A percentile compares a stretch with the other conserved stretches of the same genome.
Evolutionary conservation across 92 coral and sea anemone genomes (phyloP).

Genomic region (Scolanthus callimorphus): DNA sequence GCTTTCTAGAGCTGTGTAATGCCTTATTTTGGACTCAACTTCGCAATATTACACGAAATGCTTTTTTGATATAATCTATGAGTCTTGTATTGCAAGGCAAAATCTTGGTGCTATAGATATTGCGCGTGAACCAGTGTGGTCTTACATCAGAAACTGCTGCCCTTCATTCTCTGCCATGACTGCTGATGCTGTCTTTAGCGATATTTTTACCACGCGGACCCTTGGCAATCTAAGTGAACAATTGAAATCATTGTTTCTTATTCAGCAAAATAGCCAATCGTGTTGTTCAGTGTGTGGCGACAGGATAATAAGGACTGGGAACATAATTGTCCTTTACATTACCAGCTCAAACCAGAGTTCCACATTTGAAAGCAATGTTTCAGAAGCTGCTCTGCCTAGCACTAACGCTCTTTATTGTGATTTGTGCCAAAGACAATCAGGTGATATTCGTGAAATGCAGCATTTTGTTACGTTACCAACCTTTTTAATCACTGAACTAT

Average conservation of each 20-base stretch:
- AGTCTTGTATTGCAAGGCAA: conserved; percentile 34
- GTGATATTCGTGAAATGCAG: conserved; percentile 28
- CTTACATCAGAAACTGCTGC: conserved; percentile 10
- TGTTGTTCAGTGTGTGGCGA: conserved; percentile 29
- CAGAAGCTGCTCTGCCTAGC: conserved; percentile 32
- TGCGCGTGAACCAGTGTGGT: conserved; percentile 49
- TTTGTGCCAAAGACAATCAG: conserved; percentile 26
- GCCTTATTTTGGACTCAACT: conserved; percentile 29
- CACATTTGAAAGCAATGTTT: conserved; percentile 35
- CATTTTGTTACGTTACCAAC: conserved; percentile 30
- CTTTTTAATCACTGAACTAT: conserved; percentile 23
- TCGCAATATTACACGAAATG: conserved; percentile 35
- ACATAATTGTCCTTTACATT: conserved; percentile 32
- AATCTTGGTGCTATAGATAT: conserved; percentile 24
- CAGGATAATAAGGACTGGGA: conserved; percentile 26
- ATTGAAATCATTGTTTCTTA: conserved; percentile 34
- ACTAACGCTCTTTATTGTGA: conserved; percentile 36
- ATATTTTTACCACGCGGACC: conserved; percentile 29
- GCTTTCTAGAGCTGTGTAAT: conserved; percentile 49
- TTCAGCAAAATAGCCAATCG: conserved; percentile 25
- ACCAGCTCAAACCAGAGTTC: conserved; percentile 17
- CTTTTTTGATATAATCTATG: conserved; percentile 26
- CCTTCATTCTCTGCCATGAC: conserved; percentile 41
- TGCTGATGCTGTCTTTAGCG: no score
- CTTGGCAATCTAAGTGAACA: conserved; percentile 25